Base-by-base conservation (phyloP, 2,888 invertebrate species). In the Philhelius pedissequus region DNA sequence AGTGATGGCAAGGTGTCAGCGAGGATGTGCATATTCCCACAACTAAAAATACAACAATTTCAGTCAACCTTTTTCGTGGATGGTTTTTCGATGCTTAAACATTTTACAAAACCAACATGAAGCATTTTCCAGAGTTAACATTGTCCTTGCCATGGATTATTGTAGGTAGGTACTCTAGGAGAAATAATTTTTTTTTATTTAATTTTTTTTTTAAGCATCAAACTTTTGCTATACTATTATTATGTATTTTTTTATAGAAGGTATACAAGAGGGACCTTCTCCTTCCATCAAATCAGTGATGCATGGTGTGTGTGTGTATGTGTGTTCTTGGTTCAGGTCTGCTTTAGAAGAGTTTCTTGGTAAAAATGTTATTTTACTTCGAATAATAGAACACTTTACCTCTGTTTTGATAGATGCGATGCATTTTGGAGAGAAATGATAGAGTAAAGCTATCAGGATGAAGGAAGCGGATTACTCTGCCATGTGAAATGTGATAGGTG, bases 71-170 rank as follows among this genome's bases (percentile, higher is more conserved):
- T 20, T 64, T 32, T 66, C 15, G 64, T 50, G 56, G 27, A 82
- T 71, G 48, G 58, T 71, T 81, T 38, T 54, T 54, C 22, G 66
- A 75, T 66, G 69, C 68, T 75, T 58, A 22, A 70, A 30, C 64
- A 52, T 70, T 74, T 75, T 43, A 66, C 35, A 27, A 50, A 76
- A 84, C 84, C 60, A 76, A 71, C 70, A 68, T 22, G 18, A 62
- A 80, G 35, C 71, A 80, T 75, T 84, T 80, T 60, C 48, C 20
- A 54, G 54, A 40, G 71, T 58, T 68, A 75, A 84, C 56, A 50
- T 56, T 80, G 66, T 60, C 38, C 45, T 48, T 64, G 27, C 58
- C 9, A 69, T 45, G 25, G 30, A 43, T 64, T 69, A 35, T 48
- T 64, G 20, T 22, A 25, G n/a, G 38, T 32, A 9, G 30, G 0